phyloP scores from a whole-genome alignment of 2,113 vertebrate genomes.

The Chaetodon auriga region DNA sequence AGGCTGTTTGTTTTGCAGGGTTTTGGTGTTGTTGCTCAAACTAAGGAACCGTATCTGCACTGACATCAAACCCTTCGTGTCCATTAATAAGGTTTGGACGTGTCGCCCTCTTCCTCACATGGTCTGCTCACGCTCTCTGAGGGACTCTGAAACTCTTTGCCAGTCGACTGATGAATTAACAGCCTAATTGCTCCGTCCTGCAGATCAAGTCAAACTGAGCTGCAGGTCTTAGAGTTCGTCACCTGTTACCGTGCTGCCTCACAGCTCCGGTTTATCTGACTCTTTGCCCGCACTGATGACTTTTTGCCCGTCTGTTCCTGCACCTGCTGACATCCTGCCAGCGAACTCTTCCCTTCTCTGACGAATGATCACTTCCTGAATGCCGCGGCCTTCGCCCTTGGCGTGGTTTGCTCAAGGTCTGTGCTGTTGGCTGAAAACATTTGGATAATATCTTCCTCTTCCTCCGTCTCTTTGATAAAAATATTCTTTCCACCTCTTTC shows the following conservation, averaged over 20 bases:
- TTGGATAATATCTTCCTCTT: neutral
- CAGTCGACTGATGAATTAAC: neutral
- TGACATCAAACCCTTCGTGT: neutral
- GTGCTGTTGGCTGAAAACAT: slow-evolving; percentile 4
- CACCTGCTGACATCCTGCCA: neutral
- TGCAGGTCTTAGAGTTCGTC: neutral
- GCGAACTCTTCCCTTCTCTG: neutral
- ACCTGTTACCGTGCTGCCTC: neutral
- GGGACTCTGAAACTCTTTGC: slow-evolving; percentile 5
- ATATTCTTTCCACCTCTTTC: too few species aligned
- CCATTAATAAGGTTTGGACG: neutral
- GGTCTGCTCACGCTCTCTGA: neutral
- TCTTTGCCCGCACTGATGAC: neutral
- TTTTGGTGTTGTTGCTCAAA: neutral
- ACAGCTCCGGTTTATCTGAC: neutral
- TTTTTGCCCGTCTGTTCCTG: neutral
- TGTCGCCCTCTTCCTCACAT: neutral
- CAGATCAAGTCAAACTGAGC: neutral
- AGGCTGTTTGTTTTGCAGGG: too few species aligned
- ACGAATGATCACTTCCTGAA: slow-evolving; percentile 20
- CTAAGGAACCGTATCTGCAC: neutral
- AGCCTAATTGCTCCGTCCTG: too few species aligned
- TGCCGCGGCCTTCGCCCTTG: neutral
- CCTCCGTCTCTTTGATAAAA: neutral
- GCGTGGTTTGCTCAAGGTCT: neutral